Conservation (phyloP, 2,113 vertebrate genomes). For the Elgaria multicarinata region DNA sequence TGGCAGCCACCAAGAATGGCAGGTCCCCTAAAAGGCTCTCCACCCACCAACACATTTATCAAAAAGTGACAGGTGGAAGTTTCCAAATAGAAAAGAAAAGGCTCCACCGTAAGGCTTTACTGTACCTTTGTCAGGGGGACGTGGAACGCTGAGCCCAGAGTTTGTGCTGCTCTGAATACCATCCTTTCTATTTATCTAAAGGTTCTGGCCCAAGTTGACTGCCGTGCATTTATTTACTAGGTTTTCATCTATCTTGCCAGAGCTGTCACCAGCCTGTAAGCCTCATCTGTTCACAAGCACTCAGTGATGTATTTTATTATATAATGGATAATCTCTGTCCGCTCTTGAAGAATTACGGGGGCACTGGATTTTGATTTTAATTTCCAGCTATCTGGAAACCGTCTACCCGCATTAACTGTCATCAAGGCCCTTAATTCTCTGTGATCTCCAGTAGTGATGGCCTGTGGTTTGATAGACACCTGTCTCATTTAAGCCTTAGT, state of each 20-base stretch:
- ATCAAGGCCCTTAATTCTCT: neutral
- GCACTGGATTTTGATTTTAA: slow-evolving; percentile 15
- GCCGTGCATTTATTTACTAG: neutral
- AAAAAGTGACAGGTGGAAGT: neutral
- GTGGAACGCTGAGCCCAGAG: neutral
- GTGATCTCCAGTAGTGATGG: neutral
- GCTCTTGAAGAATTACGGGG: slow-evolving; percentile 50
- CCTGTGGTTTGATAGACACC: neutral
- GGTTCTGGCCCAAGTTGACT: neutral
- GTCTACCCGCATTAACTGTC: slow-evolving; percentile 14
- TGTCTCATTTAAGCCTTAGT: neutral
- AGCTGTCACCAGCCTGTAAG: neutral
- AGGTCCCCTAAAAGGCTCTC: neutral
- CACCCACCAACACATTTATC: neutral
- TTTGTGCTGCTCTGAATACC: neutral
- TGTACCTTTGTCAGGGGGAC: slow-evolving; percentile 47
- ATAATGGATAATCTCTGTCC: slow-evolving; percentile 71
- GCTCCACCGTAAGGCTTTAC: neutral
- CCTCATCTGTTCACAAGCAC: slow-evolving; percentile 18
- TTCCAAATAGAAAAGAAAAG: neutral
- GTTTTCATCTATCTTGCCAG: neutral
- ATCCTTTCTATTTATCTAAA: neutral
- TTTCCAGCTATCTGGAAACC: slow-evolving; percentile 42
- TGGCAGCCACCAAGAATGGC: neutral
- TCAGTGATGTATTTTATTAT: slow-evolving; percentile 49